phyloP scores from a whole-genome alignment of 2,113 vertebrate species.

The Holacanthus passer region DNA sequence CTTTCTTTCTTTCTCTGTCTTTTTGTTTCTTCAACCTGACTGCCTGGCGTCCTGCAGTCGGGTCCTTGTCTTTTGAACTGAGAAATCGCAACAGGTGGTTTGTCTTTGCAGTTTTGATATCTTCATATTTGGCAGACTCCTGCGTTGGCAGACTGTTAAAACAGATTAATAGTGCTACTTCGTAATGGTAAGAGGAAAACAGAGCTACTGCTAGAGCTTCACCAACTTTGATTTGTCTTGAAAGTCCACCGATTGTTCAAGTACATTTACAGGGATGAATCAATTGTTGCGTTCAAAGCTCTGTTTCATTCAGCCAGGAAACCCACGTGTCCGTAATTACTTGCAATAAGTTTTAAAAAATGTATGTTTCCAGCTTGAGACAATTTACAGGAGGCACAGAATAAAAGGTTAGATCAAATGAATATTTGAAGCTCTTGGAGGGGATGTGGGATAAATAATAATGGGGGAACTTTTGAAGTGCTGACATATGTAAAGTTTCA shows the following conservation, averaged over 20 bases:
- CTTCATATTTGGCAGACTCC: slow-evolving; percentile 6
- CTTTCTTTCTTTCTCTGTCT: too few species aligned
- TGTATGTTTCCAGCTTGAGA: slow-evolving; percentile 35
- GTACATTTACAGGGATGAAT: slow-evolving; percentile 34
- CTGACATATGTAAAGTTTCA: slow-evolving; percentile 65
- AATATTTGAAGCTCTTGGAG: slow-evolving; percentile 55
- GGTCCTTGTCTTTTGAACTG: too few species aligned
- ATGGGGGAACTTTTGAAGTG: slow-evolving; percentile 65
- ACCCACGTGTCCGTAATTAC: slow-evolving; percentile 47
- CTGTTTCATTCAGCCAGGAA: slow-evolving; percentile 26
- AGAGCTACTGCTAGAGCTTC: not conserved
- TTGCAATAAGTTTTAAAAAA: slow-evolving; percentile 50
- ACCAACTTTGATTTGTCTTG: slow-evolving; percentile 15
- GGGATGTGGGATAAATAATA: slow-evolving; percentile 48
- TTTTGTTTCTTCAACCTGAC: too few species aligned
- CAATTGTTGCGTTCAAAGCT: slow-evolving; percentile 34
- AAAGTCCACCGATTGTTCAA: slow-evolving; percentile 29
- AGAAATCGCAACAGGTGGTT: too few species aligned
- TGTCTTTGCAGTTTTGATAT: slow-evolving; percentile 19
- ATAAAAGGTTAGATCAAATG: slow-evolving; percentile 66
- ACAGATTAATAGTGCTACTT: slow-evolving; percentile 20
- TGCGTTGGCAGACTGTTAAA: slow-evolving; percentile 7
- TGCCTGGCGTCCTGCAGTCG: too few species aligned
- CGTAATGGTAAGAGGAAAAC: slow-evolving; percentile 18
- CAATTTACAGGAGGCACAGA: slow-evolving; percentile 27